Evolutionary conservation across 1,140 invertebrate genomes (phyloP).

Genomic region (Diuraphis noxia): DNA sequence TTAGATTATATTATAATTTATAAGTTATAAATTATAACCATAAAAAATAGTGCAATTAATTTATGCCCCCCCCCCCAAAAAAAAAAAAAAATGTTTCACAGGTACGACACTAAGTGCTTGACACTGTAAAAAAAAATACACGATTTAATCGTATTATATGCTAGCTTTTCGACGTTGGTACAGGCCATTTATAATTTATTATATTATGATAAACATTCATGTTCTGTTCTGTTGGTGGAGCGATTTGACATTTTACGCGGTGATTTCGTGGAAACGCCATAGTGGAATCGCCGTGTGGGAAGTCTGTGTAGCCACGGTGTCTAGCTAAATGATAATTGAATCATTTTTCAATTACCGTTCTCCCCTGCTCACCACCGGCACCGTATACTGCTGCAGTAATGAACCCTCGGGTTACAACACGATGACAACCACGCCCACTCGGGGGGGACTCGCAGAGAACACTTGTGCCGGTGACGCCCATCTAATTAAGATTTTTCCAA

Average conservation of each 20-base stretch:
- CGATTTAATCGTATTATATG: too few species aligned
- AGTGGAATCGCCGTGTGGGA: neutral
- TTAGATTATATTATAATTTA: too few species aligned
- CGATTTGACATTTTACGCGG: neutral
- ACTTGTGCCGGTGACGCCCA: constrained; percentile 37
- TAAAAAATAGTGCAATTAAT: too few species aligned
- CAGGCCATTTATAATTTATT: neutral
- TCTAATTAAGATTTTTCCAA: constrained; percentile 50
- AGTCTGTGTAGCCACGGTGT: neutral
- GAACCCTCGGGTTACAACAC: constrained; percentile 11
- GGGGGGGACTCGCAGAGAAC: neutral
- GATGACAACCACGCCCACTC: constrained; percentile 12
- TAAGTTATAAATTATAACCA: too few species aligned
- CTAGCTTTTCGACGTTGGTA: neutral
- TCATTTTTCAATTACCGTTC: constrained; percentile 52
- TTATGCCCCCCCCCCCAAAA: too few species aligned
- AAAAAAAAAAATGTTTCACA: too few species aligned
- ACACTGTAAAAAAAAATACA: too few species aligned
- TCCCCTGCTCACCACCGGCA: neutral
- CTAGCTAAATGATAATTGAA: constrained; percentile 41
- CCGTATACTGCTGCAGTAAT: neutral
- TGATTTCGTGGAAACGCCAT: neutral
- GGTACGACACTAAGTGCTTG: too few species aligned
- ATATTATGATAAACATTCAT: neutral
- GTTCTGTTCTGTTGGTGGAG: neutral